Evolutionary conservation across 1,140 invertebrate species (phyloP).

Genomic region (Ips nitidus): DNA sequence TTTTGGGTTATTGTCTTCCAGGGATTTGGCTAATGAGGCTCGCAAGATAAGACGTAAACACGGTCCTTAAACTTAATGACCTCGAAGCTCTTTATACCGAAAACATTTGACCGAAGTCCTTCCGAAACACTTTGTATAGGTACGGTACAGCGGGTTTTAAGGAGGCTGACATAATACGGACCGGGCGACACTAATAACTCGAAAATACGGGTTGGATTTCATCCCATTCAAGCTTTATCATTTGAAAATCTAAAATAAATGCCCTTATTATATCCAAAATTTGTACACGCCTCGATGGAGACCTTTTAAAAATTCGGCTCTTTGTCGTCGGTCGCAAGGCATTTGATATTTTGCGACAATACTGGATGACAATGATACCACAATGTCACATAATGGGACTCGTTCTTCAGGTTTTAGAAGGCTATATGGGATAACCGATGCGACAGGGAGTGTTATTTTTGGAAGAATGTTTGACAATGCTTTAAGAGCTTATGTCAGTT

Average conservation of each 20-base stretch:
- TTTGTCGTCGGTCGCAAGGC: slow-evolving; percentile 34
- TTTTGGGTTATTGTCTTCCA: neutral
- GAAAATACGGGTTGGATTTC: slow-evolving; percentile 40
- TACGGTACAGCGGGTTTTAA: slow-evolving; percentile 18
- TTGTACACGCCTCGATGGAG: slow-evolving; percentile 30
- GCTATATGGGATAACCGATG: slow-evolving; percentile 1
- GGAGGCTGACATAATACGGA: slow-evolving; percentile 21
- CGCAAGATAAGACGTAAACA: slow-evolving; percentile 11
- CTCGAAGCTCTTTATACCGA: slow-evolving; percentile 27
- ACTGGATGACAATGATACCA: slow-evolving; percentile 42
- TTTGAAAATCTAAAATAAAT: slow-evolving; percentile 43
- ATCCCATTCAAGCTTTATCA: slow-evolving; percentile 44
- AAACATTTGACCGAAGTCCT: slow-evolving; percentile 39
- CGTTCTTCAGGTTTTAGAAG: slow-evolving; percentile 19
- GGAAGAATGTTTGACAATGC: neutral
- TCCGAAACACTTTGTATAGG: slow-evolving; percentile 30
- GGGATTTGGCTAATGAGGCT: neutral
- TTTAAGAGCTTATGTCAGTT: no score
- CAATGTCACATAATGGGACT: slow-evolving; percentile 30
- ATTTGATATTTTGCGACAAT: slow-evolving; percentile 49
- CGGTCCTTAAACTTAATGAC: slow-evolving; percentile 33
- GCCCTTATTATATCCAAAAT: slow-evolving; percentile 37
- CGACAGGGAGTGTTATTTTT: neutral
- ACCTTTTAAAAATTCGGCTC: slow-evolving; percentile 12
- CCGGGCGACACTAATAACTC: slow-evolving; percentile 40